Evolutionary conservation across 2,797 vertebrate genomes (phyloP).

Genomic region (Alauda arvensis): DNA sequence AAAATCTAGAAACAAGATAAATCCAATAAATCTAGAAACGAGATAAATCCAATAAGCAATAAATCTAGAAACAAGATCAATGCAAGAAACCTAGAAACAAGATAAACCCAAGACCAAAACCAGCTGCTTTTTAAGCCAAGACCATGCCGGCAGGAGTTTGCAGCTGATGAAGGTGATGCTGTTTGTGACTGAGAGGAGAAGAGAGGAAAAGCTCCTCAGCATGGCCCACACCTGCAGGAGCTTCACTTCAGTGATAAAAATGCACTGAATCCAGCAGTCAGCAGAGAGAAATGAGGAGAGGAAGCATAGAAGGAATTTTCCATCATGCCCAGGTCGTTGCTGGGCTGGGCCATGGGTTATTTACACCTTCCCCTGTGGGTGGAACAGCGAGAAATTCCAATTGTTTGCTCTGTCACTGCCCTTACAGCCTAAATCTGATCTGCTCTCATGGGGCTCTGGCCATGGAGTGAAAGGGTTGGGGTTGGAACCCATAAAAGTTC

Average conservation of each 20-base stretch:
- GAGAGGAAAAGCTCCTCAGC: background rate
- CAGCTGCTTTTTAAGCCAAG: background rate
- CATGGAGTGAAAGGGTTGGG: background rate
- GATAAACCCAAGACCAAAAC: background rate
- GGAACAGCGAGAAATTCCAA: background rate
- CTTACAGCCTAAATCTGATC: rapidly evolving
- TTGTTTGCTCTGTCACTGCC: rapidly evolving
- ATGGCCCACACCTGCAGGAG: background rate
- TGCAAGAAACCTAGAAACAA: background rate
- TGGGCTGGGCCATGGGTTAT: background rate
- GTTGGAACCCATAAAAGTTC: background rate
- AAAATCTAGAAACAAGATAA: background rate
- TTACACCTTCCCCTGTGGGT: background rate
- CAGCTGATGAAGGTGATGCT: background rate
- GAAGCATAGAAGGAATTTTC: rapidly evolving
- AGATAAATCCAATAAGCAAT: background rate
- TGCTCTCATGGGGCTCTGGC: background rate
- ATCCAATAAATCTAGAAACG: background rate
- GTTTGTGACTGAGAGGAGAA: background rate
- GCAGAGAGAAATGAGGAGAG: background rate
- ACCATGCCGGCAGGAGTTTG: background rate
- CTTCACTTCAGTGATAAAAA: background rate
- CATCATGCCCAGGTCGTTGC: rapidly evolving
- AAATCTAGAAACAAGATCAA: background rate
- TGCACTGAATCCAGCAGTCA: rapidly evolving